Evolutionary conservation across 2,797 vertebrate genomes (phyloP), one percentile per base, ranked within the genome.

Genomic region (Salmo trutta): DNA sequence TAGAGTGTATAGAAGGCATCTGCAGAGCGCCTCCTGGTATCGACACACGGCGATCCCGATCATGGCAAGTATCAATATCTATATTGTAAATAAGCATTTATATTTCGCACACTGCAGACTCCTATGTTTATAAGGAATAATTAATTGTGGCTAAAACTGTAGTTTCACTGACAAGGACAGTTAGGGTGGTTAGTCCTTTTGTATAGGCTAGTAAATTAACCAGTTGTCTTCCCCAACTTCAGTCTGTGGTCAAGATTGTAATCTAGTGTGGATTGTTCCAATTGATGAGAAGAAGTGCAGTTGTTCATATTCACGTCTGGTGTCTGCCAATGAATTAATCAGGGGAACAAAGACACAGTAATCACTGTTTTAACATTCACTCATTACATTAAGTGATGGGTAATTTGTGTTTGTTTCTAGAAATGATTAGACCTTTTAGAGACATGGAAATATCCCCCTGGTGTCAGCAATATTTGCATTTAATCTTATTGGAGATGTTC

Each of bases 321-420:
- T 75, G 29, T 29, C 66, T 75, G 78, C 27, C 74, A 90, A 87
- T 87, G 81, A 90, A 87, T 91, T 90, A 90, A 91, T 92, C 87
- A 88, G 79, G 82, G 84, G 80, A 85, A 93, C 92, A 92, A 91
- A 91, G 88, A 90, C 87, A 73, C 82, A 85, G 86, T 94, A 92
- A 93, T 91, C 89, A 88, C 81, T 86, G 88, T 92, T 92, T 92
- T 92, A 93, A 89, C 82, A 85, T 87, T 83, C 66, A 2, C 78
- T 82, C 84, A 93, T 93, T 91, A 92, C 83, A 88, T 83, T 68
- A 87, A 91, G 87, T 82, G 81, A 89, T 71, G 10, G 10, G 41
- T 47, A 3, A 47, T 14, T 47, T 47, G 75, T 84, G 85, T 84
- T 87, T 90, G 81, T 76, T 79, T 79, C 84, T 76, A 67, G 62